Base-by-base conservation (phyloP, 2,797 vertebrate species). In the Carcharodon carcharias region DNA sequence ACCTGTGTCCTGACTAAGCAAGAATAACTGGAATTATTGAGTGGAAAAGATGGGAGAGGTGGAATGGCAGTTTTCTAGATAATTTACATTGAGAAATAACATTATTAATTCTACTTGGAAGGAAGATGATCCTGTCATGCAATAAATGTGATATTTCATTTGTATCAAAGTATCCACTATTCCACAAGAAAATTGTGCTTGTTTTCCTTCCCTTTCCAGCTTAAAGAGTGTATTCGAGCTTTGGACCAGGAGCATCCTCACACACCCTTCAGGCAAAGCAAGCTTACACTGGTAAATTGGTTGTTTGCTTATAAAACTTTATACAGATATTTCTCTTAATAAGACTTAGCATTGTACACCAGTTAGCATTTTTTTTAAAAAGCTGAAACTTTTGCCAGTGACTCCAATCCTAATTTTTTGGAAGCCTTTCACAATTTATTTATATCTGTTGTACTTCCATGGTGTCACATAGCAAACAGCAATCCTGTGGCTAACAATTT, bases 181-280 rank as follows among this genome's bases (percentile, higher is more conserved):
- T 73, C 1, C 45, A 26, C n/a, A 87, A 63, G 28, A 96, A 88
- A 40, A 56, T 40, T 89, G 40, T 50, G 54, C 16, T 71, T 54
- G 28, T 0, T 28, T 61, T 61, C 56, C 45, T 96, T 96, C 95
- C 69, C 93, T 96, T 96, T 96, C 96, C 97, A 99, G 99, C 98
- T 99, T 21, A 99, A 99, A 97, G 99, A 99, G 97, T 99, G 99
- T 96, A 99, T 99, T 96, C 98, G 99, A 31, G 99, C 99, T 0
- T 96, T 99, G 97, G 99, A 99, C 97, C 98, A 98, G 97, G 98
- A 98, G 23, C 98, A 99, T 1, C 97, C 96, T 0, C 99, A 99
- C 96, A 99, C 98, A 88, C 99, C 99, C 71, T 99, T 99, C 98
- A 98, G 99, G 97, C 99, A 99, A 97, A 99, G 99, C 98, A 99